Percentiles rank a stretch among this genome's conserved stretches.
These are phyloP conservation scores for Drosophila anomalata DNA, from an alignment of 2,888 invertebrate genomes.

Conservation along the genomic window DNA sequence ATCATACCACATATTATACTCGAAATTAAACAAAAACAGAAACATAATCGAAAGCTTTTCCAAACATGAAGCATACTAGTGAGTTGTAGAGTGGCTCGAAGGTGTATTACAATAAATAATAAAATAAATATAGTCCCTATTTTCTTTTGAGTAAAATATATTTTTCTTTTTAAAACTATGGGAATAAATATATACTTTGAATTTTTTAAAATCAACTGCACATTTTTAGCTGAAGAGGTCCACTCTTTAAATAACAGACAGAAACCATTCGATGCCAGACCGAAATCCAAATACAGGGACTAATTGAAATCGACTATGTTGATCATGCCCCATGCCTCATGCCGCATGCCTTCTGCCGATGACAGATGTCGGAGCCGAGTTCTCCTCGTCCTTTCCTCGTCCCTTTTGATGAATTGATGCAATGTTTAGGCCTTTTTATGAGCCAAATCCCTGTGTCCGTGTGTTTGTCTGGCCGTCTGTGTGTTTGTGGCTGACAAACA, in stretches of 20 bases:
- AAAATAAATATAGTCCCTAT: background rate
- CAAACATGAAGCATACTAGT: slow-evolving; percentile 3
- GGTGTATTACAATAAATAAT: background rate
- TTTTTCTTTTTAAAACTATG: too few species aligned
- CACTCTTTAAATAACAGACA: slow-evolving; percentile 24
- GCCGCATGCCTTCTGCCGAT: slow-evolving; percentile 23
- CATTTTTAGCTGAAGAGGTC: background rate
- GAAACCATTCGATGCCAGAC: slow-evolving; percentile 15
- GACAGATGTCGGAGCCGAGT: slow-evolving; percentile 33
- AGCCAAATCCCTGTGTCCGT: slow-evolving; percentile 40
- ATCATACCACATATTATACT: slow-evolving; percentile 70
- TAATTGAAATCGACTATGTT: slow-evolving; percentile 55
- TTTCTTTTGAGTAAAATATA: too few species aligned
- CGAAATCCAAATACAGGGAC: slow-evolving; percentile 41
- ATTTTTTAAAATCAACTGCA: background rate
- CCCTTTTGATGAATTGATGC: slow-evolving; percentile 50
- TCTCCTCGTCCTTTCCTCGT: slow-evolving; percentile 19
- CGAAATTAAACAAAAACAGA: slow-evolving; percentile 54
- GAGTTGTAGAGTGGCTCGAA: slow-evolving; percentile 5
- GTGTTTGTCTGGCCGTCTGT: slow-evolving; percentile 20
- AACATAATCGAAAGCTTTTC: slow-evolving; percentile 49
- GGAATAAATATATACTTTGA: too few species aligned
- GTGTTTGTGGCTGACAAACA: slow-evolving; percentile 59
- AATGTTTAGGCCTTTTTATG: slow-evolving; percentile 62
- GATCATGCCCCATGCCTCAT: slow-evolving; percentile 23